A percentile compares a stretch with the other conserved stretches of the same genome.
These are phyloP conservation scores for Halictus ligatus DNA, from an alignment of 2,888 invertebrate species.

Conservation along the genomic window DNA sequence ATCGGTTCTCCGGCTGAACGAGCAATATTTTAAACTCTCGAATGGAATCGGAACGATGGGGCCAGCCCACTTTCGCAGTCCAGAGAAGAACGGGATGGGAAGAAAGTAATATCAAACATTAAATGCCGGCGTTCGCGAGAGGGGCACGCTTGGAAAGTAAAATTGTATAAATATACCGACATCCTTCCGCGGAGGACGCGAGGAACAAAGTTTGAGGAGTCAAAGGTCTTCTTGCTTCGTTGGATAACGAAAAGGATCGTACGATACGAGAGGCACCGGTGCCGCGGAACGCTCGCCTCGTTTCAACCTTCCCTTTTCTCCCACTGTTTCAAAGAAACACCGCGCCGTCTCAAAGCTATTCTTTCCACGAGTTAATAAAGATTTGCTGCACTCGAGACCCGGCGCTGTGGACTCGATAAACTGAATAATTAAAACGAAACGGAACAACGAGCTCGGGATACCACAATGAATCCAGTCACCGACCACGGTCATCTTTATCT, in stretches of 20 bases:
- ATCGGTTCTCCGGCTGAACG: background rate
- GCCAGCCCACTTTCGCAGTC: background rate
- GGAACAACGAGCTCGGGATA: background rate
- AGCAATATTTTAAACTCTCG: slow-evolving; percentile 5
- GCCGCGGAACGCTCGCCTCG: background rate
- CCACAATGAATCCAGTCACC: background rate
- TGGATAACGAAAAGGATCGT: slow-evolving; percentile 43
- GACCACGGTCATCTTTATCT: background rate
- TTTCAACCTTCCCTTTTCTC: background rate
- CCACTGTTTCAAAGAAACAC: background rate
- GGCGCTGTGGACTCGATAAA: background rate
- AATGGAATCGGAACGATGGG: background rate
- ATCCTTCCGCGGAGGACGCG: slow-evolving; percentile 22
- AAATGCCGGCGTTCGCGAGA: slow-evolving; percentile 19
- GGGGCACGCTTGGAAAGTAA: slow-evolving; percentile 1
- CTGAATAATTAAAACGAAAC: background rate
- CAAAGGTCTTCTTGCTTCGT: slow-evolving; percentile 10
- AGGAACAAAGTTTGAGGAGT: slow-evolving; percentile 33
- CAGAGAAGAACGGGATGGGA: background rate
- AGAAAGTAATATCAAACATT: slow-evolving; percentile 54
- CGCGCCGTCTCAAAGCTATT: background rate
- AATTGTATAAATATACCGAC: slow-evolving; percentile 38
- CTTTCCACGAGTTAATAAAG: background rate
- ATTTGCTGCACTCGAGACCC: background rate
- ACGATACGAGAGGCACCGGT: background rate